Evolutionary conservation across 2,113 vertebrate species (phyloP).

Genomic region (Coregonus clupeaformis): DNA sequence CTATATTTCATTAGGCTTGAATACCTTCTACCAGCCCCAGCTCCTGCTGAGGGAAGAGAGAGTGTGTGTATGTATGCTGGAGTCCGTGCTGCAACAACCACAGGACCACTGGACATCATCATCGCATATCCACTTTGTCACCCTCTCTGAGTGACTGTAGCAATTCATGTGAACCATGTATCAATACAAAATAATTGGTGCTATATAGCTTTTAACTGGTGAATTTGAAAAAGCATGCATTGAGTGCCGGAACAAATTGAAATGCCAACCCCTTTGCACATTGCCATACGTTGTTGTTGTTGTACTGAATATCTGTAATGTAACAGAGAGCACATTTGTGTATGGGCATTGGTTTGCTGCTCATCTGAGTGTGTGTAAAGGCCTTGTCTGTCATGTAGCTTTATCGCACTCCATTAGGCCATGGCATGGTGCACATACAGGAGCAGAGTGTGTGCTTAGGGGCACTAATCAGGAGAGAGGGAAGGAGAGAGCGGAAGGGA

Average conservation of each 20-base stretch:
- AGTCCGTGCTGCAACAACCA: background rate
- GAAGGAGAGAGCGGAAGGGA: slow-evolving; percentile 11
- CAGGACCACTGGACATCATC: too few relatives aligned
- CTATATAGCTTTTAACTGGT: too few relatives aligned
- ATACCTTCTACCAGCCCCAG: slow-evolving; percentile 48
- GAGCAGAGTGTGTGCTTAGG: slow-evolving; percentile 66
- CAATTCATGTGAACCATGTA: too few relatives aligned
- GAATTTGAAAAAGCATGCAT: too few relatives aligned
- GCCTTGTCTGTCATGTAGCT: slow-evolving; percentile 48
- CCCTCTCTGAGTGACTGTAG: too few relatives aligned
- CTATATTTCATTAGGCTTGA: slow-evolving; percentile 68
- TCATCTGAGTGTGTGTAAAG: slow-evolving; percentile 20
- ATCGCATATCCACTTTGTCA: too few relatives aligned
- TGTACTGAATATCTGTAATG: too few relatives aligned
- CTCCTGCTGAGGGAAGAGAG: slow-evolving; percentile 35
- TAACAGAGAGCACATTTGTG: too few relatives aligned
- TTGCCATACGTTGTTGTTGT: too few relatives aligned
- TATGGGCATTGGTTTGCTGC: background rate
- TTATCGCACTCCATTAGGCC: slow-evolving; percentile 73
- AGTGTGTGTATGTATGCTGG: slow-evolving; percentile 13
- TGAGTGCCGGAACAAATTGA: too few relatives aligned
- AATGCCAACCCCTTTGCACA: too few relatives aligned
- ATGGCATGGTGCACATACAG: slow-evolving; percentile 61
- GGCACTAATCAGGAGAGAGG: slow-evolving; percentile 64
- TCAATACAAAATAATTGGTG: too few relatives aligned